A percentile compares a stretch with the other conserved stretches of the same genome.
Evolutionary conservation across 2,888 invertebrate species (phyloP).

Genomic region (Drosophila greeni): DNA sequence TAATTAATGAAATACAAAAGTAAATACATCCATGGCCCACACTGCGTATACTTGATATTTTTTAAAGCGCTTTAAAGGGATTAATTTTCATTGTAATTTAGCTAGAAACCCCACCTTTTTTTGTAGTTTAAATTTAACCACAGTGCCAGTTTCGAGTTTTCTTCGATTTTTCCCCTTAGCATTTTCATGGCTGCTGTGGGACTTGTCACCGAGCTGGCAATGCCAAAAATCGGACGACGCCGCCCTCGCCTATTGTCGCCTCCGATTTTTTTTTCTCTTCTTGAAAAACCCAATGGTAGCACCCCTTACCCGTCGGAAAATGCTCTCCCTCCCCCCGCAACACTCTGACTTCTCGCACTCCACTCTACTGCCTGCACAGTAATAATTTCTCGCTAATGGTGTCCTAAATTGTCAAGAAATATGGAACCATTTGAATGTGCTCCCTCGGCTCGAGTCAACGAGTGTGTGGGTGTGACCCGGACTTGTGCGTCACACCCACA

Average conservation of each 20-base stretch:
- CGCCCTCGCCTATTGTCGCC: constrained; percentile 22
- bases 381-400: constrained; percentile 75
- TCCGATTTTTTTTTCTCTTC: constrained; percentile 1
- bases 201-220: constrained; percentile 32
- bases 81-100: not conserved
- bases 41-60: not conserved
- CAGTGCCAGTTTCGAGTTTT: constrained; percentile 8
- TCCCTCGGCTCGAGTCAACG: constrained; percentile 23
- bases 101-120: not conserved
- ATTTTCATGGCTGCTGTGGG: constrained; percentile 31
- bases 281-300: constrained; percentile 6
- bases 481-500: constrained; percentile 31
- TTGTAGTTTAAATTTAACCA: not conserved
- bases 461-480: constrained; percentile 57
- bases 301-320: constrained; percentile 4
- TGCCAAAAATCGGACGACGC: constrained; percentile 35
- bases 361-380: constrained; percentile 54
- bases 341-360: constrained; percentile 30
- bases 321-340: not conserved
- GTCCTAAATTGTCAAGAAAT: constrained; percentile 75
- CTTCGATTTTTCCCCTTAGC: constrained; percentile 17
- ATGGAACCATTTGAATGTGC: constrained; percentile 73
- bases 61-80: not conserved
- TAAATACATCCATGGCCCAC: not conserved
- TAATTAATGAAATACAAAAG: not conserved